Percentiles rank a stretch among this genome's conserved stretches.
These are phyloP conservation scores for Halcyon malimbica DNA, from an alignment of 2,113 vertebrate genomes.

Conservation along the genomic window DNA sequence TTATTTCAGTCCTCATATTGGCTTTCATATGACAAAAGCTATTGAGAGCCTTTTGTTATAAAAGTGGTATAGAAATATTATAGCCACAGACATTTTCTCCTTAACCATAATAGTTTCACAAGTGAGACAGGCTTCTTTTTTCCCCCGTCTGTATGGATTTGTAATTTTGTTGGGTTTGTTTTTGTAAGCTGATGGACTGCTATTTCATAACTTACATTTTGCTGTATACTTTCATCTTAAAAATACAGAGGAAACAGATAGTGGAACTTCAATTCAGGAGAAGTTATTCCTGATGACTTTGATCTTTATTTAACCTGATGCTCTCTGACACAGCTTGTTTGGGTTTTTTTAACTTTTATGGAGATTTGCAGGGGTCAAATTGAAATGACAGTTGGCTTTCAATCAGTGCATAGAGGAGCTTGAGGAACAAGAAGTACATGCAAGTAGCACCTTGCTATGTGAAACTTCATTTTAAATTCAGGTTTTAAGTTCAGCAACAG, in stretches of 20 bases:
- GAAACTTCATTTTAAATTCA: neutral
- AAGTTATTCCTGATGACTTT: neutral
- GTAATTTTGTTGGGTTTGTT: neutral
- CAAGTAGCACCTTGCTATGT: neutral
- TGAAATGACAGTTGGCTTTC: neutral
- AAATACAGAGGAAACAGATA: neutral
- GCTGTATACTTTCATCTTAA: neutral
- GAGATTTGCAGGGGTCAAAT: neutral
- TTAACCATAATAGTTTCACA: neutral
- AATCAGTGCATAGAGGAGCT: neutral
- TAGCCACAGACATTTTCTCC: neutral
- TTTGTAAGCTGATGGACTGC: neutral
- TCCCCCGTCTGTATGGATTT: neutral
- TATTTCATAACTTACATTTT: neutral
- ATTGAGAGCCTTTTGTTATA: neutral
- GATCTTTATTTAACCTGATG: neutral
- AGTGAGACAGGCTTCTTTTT: neutral
- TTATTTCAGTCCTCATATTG: constrained; percentile 42
- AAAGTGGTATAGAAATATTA: constrained; percentile 1
- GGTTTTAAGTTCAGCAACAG: neutral
- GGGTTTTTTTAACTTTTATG: neutral
- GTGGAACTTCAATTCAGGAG: neutral
- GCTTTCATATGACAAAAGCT: constrained; percentile 34
- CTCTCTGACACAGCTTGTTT: neutral
- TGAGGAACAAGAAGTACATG: neutral